Evolutionary conservation across 2,888 invertebrate genomes (phyloP).

Genomic region (Hipparchia semele): DNA sequence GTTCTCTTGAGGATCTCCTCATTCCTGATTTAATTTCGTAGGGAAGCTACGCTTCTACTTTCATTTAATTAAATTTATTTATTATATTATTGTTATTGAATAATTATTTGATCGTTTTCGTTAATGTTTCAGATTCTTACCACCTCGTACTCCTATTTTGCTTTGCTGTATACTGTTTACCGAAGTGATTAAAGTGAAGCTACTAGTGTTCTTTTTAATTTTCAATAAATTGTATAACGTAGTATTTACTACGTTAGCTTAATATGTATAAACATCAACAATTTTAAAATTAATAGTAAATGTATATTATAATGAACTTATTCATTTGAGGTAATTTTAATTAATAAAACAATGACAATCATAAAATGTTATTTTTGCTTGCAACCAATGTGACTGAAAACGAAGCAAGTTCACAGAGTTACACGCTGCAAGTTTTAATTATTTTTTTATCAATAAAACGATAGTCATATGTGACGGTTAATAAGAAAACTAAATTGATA

Average conservation of each 20-base stretch:
- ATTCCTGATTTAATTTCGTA: background rate
- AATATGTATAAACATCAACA: too few species aligned
- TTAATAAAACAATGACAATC: background rate
- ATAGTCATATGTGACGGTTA: slow-evolving; percentile 20
- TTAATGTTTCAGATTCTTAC: slow-evolving; percentile 63
- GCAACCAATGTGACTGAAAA: background rate
- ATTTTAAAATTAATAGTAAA: background rate
- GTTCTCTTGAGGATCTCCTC: too few species aligned
- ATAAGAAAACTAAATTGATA: slow-evolving; percentile 10
- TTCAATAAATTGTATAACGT: background rate
- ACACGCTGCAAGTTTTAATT: slow-evolving; percentile 8
- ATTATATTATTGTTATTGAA: too few species aligned
- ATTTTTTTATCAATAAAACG: slow-evolving; percentile 30
- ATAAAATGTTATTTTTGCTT: background rate
- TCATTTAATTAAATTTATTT: too few species aligned
- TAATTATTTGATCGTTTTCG: too few species aligned
- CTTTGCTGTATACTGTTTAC: slow-evolving; percentile 64
- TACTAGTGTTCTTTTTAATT: background rate
- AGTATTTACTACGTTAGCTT: background rate
- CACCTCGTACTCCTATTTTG: slow-evolving; percentile 68
- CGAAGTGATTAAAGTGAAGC: slow-evolving; percentile 45
- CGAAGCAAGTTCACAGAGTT: too few species aligned
- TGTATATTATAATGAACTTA: background rate
- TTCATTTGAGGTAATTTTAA: background rate
- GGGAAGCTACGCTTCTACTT: too few species aligned